These are phyloP conservation scores for Syrrhaptes paradoxus DNA, from an alignment of 2,113 vertebrate genomes.

Conservation along the genomic window DNA sequence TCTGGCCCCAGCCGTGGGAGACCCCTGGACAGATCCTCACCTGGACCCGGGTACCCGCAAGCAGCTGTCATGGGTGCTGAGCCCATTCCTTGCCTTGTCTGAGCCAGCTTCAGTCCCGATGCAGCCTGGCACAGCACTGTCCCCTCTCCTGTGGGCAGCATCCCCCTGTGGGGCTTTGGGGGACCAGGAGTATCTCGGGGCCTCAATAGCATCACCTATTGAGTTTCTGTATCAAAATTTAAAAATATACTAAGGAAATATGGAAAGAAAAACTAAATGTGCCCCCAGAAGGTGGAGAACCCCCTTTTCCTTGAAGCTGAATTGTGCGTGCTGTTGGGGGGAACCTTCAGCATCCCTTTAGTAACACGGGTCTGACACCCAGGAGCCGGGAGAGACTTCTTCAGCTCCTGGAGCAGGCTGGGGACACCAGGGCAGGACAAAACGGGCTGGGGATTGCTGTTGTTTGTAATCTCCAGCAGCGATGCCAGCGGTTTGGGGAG, in stretches of 20 bases:
- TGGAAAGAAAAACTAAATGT: neutral
- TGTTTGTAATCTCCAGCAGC: neutral
- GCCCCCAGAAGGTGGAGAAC: neutral
- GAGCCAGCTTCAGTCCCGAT: too few relatives aligned
- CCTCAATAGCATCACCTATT: accelerated
- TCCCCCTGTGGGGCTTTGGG: neutral
- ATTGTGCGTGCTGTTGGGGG: neutral
- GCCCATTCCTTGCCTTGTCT: too few relatives aligned
- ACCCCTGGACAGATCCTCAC: too few relatives aligned
- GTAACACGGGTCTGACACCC: neutral
- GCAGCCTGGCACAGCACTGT: too few relatives aligned
- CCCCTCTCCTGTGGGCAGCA: too few relatives aligned
- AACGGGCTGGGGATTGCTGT: accelerated
- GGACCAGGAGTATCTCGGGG: neutral
- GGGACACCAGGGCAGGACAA: neutral
- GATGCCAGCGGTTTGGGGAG: neutral
- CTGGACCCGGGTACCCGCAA: too few relatives aligned
- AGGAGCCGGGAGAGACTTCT: neutral
- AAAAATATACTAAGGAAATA: neutral
- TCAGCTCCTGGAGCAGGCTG: accelerated
- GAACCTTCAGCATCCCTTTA: neutral
- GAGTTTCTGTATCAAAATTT: neutral
- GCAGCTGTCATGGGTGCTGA: too few relatives aligned
- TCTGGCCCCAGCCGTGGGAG: too few relatives aligned
- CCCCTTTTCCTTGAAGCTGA: neutral